Conservation (phyloP, 2,888 invertebrate genomes). For the Thymelicus lineola region DNA sequence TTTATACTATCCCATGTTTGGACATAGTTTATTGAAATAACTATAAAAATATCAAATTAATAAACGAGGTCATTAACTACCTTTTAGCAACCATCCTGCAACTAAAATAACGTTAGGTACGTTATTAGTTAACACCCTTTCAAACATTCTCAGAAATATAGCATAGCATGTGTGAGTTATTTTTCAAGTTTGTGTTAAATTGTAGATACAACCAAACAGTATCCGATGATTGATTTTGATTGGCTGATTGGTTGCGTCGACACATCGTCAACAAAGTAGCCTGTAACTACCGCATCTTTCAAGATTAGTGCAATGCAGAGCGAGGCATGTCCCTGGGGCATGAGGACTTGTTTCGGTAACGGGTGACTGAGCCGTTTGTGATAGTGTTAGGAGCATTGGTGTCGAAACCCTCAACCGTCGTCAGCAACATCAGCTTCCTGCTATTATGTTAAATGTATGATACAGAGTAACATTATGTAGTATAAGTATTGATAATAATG, state of each 20-base stretch:
- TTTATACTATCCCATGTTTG: too few species aligned
- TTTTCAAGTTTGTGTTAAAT: constrained; percentile 78
- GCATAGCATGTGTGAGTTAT: constrained; percentile 51
- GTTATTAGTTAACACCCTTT: too few species aligned
- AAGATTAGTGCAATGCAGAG: constrained; percentile 63
- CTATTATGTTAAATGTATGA: constrained; percentile 5
- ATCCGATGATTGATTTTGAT: constrained; percentile 85
- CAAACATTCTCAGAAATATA: constrained; percentile 6
- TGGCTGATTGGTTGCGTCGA: constrained; percentile 82
- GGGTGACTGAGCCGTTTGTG: constrained; percentile 55
- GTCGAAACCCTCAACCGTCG: constrained; percentile 18
- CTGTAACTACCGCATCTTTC: constrained; percentile 64
- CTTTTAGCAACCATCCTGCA: neutral
- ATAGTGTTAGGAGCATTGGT: constrained; percentile 41
- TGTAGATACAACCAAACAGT: constrained; percentile 84
- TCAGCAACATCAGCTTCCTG: constrained; percentile 9
- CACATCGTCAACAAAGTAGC: constrained; percentile 71
- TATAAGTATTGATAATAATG: neutral
- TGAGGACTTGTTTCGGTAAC: constrained; percentile 63
- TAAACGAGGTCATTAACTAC: neutral
- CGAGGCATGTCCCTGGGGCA: constrained; percentile 51
- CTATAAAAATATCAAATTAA: too few species aligned
- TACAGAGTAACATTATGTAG: neutral
- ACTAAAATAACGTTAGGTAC: constrained; percentile 1
- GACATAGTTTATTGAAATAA: too few species aligned